These are phyloP conservation scores for Pachydiplax longipennis DNA, from an alignment of 2,888 invertebrate species.

Conservation along the genomic window DNA sequence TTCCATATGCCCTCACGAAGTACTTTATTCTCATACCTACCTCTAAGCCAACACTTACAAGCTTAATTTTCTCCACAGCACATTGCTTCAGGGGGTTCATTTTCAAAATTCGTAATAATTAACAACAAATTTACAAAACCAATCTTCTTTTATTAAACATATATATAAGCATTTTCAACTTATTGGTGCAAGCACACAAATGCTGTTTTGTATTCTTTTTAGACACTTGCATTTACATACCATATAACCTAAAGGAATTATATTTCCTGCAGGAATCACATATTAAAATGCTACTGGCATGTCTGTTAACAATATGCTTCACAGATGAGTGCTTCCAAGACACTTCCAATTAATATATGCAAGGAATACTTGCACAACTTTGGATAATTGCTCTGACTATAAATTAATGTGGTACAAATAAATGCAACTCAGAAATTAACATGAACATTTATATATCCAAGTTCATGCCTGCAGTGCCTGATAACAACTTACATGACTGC, in stretches of 20 bases:
- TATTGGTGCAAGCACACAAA: not conserved
- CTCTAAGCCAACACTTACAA: too few species aligned
- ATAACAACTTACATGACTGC: not conserved
- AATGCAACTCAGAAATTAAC: not conserved
- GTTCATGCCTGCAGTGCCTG: not conserved
- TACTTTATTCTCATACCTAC: too few species aligned
- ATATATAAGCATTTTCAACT: conserved; percentile 1
- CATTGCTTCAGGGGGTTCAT: not conserved
- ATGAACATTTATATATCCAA: not conserved
- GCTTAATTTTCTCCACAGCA: too few species aligned
- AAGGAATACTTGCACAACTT: conserved; percentile 1
- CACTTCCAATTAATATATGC: not conserved
- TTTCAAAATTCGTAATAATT: not conserved
- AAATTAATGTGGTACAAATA: conserved; percentile 1
- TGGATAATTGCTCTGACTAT: conserved; percentile 33
- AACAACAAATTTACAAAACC: not conserved
- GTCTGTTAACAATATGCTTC: not conserved
- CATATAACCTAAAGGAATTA: not conserved
- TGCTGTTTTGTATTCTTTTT: not conserved
- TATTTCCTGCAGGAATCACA: not conserved
- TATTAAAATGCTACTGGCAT: not conserved
- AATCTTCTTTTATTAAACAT: not conserved
- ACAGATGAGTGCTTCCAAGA: not conserved
- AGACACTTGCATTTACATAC: not conserved
- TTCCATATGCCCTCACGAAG: too few species aligned